Base-by-base conservation (phyloP, 2,888 invertebrate species). In the Lacanobia oleracea region DNA sequence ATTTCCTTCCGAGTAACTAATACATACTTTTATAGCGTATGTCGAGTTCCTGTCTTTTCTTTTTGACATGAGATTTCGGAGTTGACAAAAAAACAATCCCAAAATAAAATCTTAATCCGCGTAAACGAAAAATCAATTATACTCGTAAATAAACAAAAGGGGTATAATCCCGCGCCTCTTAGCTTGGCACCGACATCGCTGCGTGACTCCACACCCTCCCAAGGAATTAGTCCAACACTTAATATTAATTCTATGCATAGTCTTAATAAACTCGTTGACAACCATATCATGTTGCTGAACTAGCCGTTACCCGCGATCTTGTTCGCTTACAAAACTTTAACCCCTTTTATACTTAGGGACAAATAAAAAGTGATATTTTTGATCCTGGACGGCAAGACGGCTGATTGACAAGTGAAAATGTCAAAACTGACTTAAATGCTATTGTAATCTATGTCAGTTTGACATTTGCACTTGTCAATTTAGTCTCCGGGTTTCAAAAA, bases 201-300 rank as follows among this genome's bases (percentile, higher is more conserved):
- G 85, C 92, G 92, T 93, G 92, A 88, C 91, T 90, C 82, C 77
- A 86, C 92, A 90, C 87, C 84, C 75, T 76, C 72, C 77, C 61
- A 45, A 80, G 87, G 91, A 83, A 89, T 92, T 92, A 92, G 86
- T 82, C 74, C 64, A 75, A 83, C 83, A 85, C 85, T 89, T 87
- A 84, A 87, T 88, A 89, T 88, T 88, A 90, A 91, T 88, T 87
- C 85, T 83, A 87, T 84, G 84, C 84, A 82, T 68, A 83, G 66
- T 76, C 75, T 73, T 71, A 66, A 67, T 43, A 67, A 82, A 74
- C 56, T 81, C 53, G 61, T 68, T 70, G 69, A 72, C 63, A 72
- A 74, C 73, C 54, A 81, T 81, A 82, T 80, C 69, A 73, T 67
- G 76, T 67, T 68, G 72, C 66, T 74, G 50, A 74, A 56, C n/a